Evolutionary conservation across 2,888 invertebrate genomes (phyloP).

Genomic region (Schrankia costaestrigalis): DNA sequence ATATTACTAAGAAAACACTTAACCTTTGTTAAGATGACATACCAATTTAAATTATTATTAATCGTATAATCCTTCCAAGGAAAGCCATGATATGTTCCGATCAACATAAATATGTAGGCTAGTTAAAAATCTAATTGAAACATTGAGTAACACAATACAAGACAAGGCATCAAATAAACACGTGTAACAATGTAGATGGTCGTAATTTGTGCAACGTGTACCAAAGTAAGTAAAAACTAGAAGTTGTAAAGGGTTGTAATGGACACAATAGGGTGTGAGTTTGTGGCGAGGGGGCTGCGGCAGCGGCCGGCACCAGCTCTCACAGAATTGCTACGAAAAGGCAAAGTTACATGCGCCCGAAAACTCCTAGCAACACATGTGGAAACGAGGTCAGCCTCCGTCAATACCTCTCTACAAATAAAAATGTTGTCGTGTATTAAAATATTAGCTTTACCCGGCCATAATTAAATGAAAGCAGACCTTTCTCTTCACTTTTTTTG

Average conservation of each 20-base stretch:
- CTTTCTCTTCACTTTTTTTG: slow-evolving; percentile 3
- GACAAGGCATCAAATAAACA: slow-evolving; percentile 2
- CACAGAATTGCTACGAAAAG: slow-evolving; percentile 55
- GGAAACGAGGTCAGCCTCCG: slow-evolving; percentile 45
- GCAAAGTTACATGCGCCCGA: slow-evolving; percentile 55
- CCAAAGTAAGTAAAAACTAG: slow-evolving; percentile 50
- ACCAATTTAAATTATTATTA: no score
- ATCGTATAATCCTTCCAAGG: no score
- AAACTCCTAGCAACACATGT: slow-evolving; percentile 51
- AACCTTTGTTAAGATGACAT: no score
- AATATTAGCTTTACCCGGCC: slow-evolving; percentile 22
- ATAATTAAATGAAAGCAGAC: slow-evolving; percentile 14
- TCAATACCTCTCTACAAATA: slow-evolving; percentile 41
- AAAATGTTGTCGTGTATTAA: slow-evolving; percentile 33
- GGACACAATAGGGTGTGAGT: slow-evolving; percentile 59
- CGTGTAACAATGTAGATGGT: slow-evolving; percentile 20
- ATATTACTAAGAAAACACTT: no score
- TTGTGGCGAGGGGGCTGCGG: slow-evolving; percentile 50
- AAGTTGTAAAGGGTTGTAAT: slow-evolving; percentile 57
- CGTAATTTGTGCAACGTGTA: slow-evolving; percentile 29
- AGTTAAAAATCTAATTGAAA: no score
- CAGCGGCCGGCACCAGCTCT: slow-evolving; percentile 49
- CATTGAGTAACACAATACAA: no score
- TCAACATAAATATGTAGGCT: no score
- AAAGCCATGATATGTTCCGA: no score